Percentiles rank a stretch among this genome's conserved stretches.
These are phyloP conservation scores for Leucophenga maculata DNA, from an alignment of 2,888 invertebrate species.

Conservation along the genomic window DNA sequence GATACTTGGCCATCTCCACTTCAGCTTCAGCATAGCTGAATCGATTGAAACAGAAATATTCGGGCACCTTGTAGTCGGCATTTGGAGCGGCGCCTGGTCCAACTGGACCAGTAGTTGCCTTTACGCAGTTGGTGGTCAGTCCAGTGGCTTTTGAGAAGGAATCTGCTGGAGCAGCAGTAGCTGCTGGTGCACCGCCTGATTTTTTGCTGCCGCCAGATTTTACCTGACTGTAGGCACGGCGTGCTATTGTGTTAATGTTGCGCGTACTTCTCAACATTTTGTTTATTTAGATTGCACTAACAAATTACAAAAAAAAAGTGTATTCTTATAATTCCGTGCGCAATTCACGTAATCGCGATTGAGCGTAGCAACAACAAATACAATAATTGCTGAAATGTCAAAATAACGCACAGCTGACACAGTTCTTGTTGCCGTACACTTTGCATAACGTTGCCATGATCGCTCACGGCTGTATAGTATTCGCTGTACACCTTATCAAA, in stretches of 20 bases:
- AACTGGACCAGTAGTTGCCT: conserved; percentile 71
- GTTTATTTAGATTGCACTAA: not conserved
- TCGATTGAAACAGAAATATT: conserved; percentile 87
- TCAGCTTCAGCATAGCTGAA: conserved; percentile 88
- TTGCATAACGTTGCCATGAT: not conserved
- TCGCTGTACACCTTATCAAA: not conserved
- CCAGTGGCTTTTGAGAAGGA: conserved; percentile 76
- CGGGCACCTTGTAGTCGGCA: conserved; percentile 87
- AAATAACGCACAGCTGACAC: conserved; percentile 38
- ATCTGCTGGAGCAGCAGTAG: conserved; percentile 40
- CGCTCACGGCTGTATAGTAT: conserved; percentile 26
- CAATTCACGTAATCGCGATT: conserved; percentile 61
- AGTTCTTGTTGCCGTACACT: not conserved
- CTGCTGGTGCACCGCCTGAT: conserved; percentile 21
- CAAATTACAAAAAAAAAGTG: conserved; percentile 12
- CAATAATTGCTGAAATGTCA: conserved; percentile 36
- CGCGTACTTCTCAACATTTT: conserved; percentile 52
- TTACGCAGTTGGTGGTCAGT: conserved; percentile 76
- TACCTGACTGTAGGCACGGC: conserved; percentile 53
- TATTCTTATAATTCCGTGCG: conserved; percentile 20
- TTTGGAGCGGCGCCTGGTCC: conserved; percentile 68
- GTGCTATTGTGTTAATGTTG: conserved; percentile 40
- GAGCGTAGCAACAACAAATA: conserved; percentile 27
- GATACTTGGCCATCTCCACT: conserved; percentile 85
- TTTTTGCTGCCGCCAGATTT: conserved; percentile 36